These are phyloP conservation scores for Hyla sarda DNA, from an alignment of 2,113 vertebrate genomes.

Conservation along the genomic window DNA sequence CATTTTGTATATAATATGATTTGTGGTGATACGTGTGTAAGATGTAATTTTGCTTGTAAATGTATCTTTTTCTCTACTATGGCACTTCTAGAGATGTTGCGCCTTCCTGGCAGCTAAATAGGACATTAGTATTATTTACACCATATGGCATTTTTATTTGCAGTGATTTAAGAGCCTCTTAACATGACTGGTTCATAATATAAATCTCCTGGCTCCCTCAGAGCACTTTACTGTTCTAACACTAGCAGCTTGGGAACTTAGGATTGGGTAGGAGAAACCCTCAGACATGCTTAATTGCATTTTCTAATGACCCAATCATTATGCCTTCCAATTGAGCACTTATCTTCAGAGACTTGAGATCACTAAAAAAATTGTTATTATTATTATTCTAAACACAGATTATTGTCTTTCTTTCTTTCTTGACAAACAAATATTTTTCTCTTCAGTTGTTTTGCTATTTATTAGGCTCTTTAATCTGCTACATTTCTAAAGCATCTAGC, in stretches of 20 bases:
- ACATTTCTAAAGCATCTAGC: background rate
- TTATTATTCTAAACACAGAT: background rate
- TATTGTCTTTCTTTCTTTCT: background rate
- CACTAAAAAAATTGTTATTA: background rate
- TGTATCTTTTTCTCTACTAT: slow-evolving; percentile 17
- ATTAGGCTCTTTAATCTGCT: background rate
- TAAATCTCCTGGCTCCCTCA: slow-evolving; percentile 15
- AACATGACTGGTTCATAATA: slow-evolving; percentile 38
- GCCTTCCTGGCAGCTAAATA: slow-evolving; percentile 14
- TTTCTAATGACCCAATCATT: slow-evolving; percentile 24
- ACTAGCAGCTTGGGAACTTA: background rate
- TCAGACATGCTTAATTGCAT: slow-evolving; percentile 36
- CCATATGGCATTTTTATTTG: slow-evolving; percentile 44
- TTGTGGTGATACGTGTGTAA: background rate
- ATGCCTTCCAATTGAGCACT: slow-evolving; percentile 17
- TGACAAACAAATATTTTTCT: background rate
- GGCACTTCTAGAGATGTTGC: background rate
- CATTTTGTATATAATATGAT: background rate
- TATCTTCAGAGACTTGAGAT: background rate
- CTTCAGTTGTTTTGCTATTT: background rate
- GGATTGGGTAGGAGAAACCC: slow-evolving; percentile 7
- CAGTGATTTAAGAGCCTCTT: slow-evolving; percentile 35
- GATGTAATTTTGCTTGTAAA: slow-evolving; percentile 18
- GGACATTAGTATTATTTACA: slow-evolving; percentile 44
- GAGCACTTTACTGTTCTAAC: slow-evolving; percentile 3